Conservation (phyloP, 53 echinoderm and acorn worm genomes). For the Zoroaster sp. region DNA sequence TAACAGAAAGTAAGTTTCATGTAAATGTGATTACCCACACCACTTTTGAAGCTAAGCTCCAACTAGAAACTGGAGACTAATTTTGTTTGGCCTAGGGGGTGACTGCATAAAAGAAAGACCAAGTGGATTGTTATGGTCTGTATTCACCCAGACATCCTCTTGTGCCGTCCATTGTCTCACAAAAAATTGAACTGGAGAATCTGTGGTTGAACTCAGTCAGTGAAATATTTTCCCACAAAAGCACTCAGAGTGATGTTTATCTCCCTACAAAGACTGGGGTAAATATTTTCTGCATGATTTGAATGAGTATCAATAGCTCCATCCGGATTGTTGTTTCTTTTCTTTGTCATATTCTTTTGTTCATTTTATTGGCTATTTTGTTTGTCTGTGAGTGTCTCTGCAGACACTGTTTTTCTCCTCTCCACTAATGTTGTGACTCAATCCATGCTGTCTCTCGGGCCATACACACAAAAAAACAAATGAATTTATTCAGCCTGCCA, state of each 20-base stretch:
- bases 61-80: not conserved
- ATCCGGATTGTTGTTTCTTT: not conserved
- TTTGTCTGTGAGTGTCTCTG: too few species aligned
- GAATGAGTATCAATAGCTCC: not conserved
- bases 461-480: too few species aligned
- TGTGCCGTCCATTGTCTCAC: not conserved
- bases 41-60: not conserved
- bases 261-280: not conserved
- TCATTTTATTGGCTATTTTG: too few species aligned
- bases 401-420: too few species aligned
- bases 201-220: not conserved
- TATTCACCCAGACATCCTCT: not conserved
- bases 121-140: not conserved
- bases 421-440: too few species aligned
- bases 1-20: not conserved
- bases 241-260: not conserved
- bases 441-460: too few species aligned
- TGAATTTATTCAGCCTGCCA: too few species aligned
- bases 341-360: not conserved
- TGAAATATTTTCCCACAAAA: not conserved
- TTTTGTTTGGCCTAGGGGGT: not conserved
- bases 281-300: not conserved
- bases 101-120: not conserved
- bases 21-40: not conserved
- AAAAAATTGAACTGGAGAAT: not conserved